A percentile compares a stretch with the other conserved stretches of the same genome.
Evolutionary conservation across 2,888 invertebrate species (phyloP).

Genomic region (Quadroppia sp.): DNA sequence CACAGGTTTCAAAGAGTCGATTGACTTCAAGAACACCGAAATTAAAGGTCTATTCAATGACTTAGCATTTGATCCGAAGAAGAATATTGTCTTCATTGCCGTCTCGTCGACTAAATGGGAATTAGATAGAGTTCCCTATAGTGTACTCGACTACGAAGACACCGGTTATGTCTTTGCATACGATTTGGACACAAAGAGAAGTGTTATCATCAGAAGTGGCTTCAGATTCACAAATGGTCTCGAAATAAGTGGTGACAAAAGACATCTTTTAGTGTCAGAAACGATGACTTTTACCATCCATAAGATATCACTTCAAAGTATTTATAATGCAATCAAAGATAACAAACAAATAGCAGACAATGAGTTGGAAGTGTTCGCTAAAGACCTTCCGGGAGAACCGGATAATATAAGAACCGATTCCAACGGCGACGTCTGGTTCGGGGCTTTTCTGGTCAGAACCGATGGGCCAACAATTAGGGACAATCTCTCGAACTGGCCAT

Average conservation of each 20-base stretch:
- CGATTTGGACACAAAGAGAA: constrained; percentile 69
- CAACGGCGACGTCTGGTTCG: constrained; percentile 41
- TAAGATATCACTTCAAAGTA: constrained; percentile 37
- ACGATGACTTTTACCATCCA: constrained; percentile 52
- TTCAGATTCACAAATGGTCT: constrained; percentile 86
- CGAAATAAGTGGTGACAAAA: constrained; percentile 71
- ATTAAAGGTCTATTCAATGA: constrained; percentile 41
- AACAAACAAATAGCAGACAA: constrained; percentile 14
- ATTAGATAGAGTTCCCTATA: constrained; percentile 66
- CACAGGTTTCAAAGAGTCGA: constrained; percentile 42
- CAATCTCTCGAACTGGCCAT: constrained; percentile 38
- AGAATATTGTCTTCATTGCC: constrained; percentile 68
- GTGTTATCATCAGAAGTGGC: constrained; percentile 54
- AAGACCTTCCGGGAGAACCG: constrained; percentile 56
- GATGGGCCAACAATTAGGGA: constrained; percentile 36
- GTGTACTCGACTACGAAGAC: constrained; percentile 61
- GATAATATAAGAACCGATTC: constrained; percentile 37
- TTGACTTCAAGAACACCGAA: constrained; percentile 8
- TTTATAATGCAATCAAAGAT: constrained; percentile 23
- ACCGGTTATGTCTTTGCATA: constrained; percentile 64
- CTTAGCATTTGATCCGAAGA: constrained; percentile 45
- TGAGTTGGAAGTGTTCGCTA: constrained; percentile 70
- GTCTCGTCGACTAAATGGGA: constrained; percentile 72
- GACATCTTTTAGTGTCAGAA: constrained; percentile 76
- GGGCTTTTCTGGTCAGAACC: constrained; percentile 33